Evolutionary conservation across 2,113 vertebrate species (phyloP), one percentile per base, ranked within the genome.

Genomic region (Eudorcas thomsonii): DNA sequence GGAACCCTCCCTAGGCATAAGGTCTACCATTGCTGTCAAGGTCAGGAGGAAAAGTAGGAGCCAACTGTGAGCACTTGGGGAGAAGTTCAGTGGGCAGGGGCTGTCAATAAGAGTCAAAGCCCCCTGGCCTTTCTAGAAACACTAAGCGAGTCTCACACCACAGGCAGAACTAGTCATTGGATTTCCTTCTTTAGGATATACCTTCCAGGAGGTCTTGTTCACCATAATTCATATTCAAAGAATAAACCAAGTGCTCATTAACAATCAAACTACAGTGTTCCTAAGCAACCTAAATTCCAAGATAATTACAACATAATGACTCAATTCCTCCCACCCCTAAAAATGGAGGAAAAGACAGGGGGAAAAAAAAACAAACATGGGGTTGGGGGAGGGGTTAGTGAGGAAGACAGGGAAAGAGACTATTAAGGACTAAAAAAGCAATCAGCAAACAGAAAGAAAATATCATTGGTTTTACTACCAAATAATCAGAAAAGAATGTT

Each of bases 221-320:
- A 94, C 97, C 97, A 97, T 94, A 98, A 98, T 99, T 98, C 94
- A 62, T 96, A 98, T 97, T 98, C 98, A 97, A 97, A 98, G 98
- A 98, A 92, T 96, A 98, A 98, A 98, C 97, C 96, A 94, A 98
- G 98, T 98, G 89, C 98, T 98, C 98, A 98, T 98, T 98, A 99
- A 99, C 98, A 99, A 99, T 98, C 98, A 99, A 98, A 98, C 98
- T 96, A 98, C 95, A 62, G 94, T 28, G 97, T 96, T 97, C 91
- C 88, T 12, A 71, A 98, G 98, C 98, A 98, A 98, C 90, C 97
- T 89, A 19, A 98, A 97, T 98, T 98, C 97, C 97, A 98, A 96
- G 94, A 98, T 98, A 99, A 98, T 99, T 98, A 98, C 36, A 54
- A 97, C 95, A 98, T 98, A 98, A 99, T 98, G 97, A 98, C 97